Percentiles rank a stretch among this genome's conserved stretches.
These are phyloP conservation scores for Pristiophorus japonicus DNA, from an alignment of 2,113 vertebrate genomes.

Conservation along the genomic window DNA sequence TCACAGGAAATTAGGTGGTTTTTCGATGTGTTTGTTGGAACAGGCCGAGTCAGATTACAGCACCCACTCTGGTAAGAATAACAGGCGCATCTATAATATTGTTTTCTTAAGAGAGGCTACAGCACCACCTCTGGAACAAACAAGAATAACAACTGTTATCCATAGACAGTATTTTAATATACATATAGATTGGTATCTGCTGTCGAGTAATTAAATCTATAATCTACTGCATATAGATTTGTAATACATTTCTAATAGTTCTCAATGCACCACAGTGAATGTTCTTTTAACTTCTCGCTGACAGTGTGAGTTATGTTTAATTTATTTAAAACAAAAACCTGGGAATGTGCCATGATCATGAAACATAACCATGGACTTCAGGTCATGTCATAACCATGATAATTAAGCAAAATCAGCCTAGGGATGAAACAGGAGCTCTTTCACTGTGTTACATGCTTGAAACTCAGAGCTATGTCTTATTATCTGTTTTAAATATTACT, in stretches of 20 bases:
- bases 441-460: neutral
- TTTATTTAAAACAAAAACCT: neutral
- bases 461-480: neutral
- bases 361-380: neutral
- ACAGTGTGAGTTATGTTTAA: neutral
- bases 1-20: neutral
- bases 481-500: neutral
- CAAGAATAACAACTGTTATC: neutral
- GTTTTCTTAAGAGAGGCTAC: neutral
- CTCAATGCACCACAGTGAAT: no score
- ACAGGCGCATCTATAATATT: neutral
- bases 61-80: neutral
- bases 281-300: no score
- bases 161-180: neutral
- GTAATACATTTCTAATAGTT: neutral
- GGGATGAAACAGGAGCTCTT: neutral
- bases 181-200: neutral
- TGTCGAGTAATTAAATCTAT: neutral
- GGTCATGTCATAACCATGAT: neutral
- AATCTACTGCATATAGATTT: neutral
- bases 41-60: neutral
- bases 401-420: neutral
- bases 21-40: neutral
- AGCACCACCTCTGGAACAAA: neutral
- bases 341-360: neutral